These are phyloP conservation scores for Trematomus loennbergii DNA, from an alignment of 2,113 vertebrate species.

Conservation along the genomic window DNA sequence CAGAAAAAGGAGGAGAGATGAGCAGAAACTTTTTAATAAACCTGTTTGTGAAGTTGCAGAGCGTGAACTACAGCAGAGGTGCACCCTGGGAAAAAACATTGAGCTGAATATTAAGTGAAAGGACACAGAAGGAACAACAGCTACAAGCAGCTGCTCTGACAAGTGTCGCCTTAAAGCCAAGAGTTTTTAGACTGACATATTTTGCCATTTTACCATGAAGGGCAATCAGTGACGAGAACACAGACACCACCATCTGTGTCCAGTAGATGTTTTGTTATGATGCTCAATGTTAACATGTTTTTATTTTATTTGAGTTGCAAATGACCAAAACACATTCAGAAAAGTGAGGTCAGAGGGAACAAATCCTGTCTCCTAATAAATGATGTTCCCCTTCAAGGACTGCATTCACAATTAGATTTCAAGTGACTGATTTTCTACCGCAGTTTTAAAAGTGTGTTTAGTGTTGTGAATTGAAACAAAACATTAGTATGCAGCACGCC, in stretches of 20 bases:
- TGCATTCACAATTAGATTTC: too few relatives aligned
- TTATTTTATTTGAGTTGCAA: not conserved
- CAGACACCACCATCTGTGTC: not conserved
- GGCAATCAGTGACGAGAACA: not conserved
- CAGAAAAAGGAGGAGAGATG: not conserved
- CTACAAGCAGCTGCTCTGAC: slow-evolving; percentile 3
- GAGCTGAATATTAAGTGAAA: slow-evolving; percentile 27
- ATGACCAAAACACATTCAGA: not conserved
- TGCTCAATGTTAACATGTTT: not conserved
- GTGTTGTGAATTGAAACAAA: too few relatives aligned
- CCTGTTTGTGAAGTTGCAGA: slow-evolving; percentile 43
- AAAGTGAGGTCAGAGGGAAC: not conserved
- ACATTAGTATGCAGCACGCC: too few relatives aligned
- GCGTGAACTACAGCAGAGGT: slow-evolving; percentile 38
- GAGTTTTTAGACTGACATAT: not conserved
- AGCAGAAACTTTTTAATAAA: slow-evolving; percentile 18
- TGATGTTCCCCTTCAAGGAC: too few relatives aligned
- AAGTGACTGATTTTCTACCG: too few relatives aligned
- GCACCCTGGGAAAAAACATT: slow-evolving; percentile 55
- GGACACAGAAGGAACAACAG: not conserved
- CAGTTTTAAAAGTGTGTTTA: too few relatives aligned
- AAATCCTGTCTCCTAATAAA: too few relatives aligned
- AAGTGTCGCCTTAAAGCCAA: not conserved
- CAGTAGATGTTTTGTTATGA: not conserved
- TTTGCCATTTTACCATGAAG: not conserved